Evolutionary conservation across 2,888 invertebrate species (phyloP).

Genomic region (Megamerina dolium): DNA sequence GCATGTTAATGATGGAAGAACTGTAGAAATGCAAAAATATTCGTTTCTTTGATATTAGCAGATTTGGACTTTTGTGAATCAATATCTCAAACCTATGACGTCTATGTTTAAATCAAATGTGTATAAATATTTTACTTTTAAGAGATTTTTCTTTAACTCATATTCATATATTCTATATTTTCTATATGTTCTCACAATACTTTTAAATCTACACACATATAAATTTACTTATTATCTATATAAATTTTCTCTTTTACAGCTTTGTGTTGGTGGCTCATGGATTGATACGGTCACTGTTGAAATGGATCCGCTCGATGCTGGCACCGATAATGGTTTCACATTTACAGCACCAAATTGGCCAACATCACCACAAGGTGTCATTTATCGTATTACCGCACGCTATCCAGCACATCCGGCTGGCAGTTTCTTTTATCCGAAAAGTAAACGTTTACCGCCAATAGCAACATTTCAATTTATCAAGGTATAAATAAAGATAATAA

Average conservation of each 20-base stretch:
- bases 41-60: too few species aligned
- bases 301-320: slow-evolving; percentile 87
- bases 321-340: slow-evolving; percentile 91
- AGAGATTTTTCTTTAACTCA: too few species aligned
- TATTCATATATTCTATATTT: too few species aligned
- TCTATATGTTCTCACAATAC: too few species aligned
- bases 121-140: too few species aligned
- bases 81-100: too few species aligned
- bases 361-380: slow-evolving; percentile 80
- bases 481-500: slow-evolving; percentile 56
- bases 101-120: too few species aligned
- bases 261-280: slow-evolving; percentile 89
- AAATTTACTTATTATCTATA: too few species aligned
- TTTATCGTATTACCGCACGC: slow-evolving; percentile 81
- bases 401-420: slow-evolving; percentile 89
- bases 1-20: too few species aligned
- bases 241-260: slow-evolving; percentile 56
- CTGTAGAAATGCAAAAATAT: too few species aligned
- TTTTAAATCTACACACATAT: too few species aligned
- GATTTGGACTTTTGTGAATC: too few species aligned
- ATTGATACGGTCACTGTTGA: slow-evolving; percentile 83
- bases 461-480: slow-evolving; percentile 88
- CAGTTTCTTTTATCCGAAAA: slow-evolving; percentile 88
- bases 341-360: slow-evolving; percentile 97
- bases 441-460: slow-evolving; percentile 79